phyloP scores from a whole-genome alignment of 2,888 invertebrate genomes.

The Sympetrum striolatum region DNA sequence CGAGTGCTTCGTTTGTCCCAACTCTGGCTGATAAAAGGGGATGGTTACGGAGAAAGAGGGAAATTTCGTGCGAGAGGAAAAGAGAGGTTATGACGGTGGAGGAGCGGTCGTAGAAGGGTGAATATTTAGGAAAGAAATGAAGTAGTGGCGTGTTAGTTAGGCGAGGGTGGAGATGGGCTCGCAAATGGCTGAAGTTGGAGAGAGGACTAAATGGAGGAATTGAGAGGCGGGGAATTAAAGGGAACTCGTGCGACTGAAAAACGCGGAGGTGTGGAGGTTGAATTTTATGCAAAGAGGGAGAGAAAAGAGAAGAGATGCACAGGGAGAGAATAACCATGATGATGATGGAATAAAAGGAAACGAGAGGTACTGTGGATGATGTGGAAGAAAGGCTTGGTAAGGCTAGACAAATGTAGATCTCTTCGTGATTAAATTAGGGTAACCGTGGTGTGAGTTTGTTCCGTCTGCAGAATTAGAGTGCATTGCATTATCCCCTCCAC shows the following conservation, averaged over 20 bases:
- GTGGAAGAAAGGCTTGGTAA: neutral
- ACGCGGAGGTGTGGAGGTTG: neutral
- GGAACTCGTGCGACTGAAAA: no score
- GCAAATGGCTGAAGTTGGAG: no score
- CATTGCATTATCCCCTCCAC: no score
- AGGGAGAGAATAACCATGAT: neutral
- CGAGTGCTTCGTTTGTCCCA: neutral
- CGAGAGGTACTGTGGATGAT: neutral
- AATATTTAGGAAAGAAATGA: neutral
- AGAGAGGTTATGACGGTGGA: neutral
- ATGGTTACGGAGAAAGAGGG: neutral
- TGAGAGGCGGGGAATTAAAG: neutral
- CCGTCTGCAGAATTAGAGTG: no score
- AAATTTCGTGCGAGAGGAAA: neutral
- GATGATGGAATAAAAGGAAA: no score
- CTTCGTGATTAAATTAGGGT: no score
- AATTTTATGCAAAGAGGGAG: neutral
- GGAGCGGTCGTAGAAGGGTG: neutral
- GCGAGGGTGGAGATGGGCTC: neutral
- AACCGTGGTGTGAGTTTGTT: no score
- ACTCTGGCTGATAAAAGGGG: neutral
- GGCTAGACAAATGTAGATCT: neutral
- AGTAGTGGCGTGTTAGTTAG: neutral
- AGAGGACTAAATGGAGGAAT: neutral
- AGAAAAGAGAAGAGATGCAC: neutral